Evolutionary conservation across 2,797 vertebrate species (phyloP).

Genomic region (Acropternis orthonyx): DNA sequence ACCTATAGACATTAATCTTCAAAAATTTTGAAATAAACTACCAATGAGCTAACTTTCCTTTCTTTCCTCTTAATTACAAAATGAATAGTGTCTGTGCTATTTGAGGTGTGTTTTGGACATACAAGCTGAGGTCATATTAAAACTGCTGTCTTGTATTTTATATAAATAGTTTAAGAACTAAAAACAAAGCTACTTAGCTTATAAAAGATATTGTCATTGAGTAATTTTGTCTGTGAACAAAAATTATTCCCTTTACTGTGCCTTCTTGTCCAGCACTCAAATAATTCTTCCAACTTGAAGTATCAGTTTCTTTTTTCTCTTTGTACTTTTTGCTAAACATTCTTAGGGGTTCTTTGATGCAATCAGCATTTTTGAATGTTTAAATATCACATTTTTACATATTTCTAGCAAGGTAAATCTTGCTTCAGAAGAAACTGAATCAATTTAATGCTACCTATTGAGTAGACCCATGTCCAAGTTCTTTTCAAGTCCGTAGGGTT

Average conservation of each 20-base stretch:
- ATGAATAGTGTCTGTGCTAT: not conserved
- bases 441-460: not conserved
- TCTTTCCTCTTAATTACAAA: not conserved
- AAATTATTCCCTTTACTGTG: not conserved
- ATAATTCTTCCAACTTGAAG: not conserved
- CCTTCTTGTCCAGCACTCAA: not conserved
- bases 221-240: not conserved
- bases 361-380: not conserved
- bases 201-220: not conserved
- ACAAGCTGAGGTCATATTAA: not conserved
- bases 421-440: not conserved
- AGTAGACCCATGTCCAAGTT: not conserved
- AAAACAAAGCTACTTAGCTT: not conserved
- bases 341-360: not conserved
- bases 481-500: not conserved
- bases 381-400: not conserved
- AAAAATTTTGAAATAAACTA: constrained; percentile 16
- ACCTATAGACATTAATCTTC: not conserved
- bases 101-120: not conserved
- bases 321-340: not conserved
- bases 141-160: not conserved
- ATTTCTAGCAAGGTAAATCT: not conserved
- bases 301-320: not conserved
- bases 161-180: not conserved
- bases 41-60: not conserved